Conservation (phyloP, 2,113 vertebrate genomes). For the Eidolon helvum region DNA sequence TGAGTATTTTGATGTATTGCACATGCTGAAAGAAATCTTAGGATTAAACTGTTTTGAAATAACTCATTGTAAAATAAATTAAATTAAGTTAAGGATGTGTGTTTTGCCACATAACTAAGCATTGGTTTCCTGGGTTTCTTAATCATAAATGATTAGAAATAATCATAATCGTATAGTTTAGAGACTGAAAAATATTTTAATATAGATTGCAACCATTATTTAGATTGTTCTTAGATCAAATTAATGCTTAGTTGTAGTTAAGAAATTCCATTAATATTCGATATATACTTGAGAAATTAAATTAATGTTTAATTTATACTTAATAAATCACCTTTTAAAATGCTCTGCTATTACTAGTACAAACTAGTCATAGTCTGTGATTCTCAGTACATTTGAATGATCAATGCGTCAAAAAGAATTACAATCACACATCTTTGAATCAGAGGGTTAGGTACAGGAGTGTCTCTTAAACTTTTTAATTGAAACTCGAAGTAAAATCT, state of each 20-base stretch:
- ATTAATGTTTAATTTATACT: constrained; percentile 47
- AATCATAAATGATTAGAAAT: constrained; percentile 31
- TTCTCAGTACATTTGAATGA: neutral
- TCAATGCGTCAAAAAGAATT: neutral
- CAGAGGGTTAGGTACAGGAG: neutral
- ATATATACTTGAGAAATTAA: constrained; percentile 19
- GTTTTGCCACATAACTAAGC: neutral
- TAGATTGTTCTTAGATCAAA: constrained; percentile 24
- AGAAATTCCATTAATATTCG: constrained; percentile 33
- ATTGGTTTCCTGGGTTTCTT: constrained; percentile 1
- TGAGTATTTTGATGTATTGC: neutral
- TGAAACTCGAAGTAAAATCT: constrained; percentile 2
- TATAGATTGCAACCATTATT: neutral
- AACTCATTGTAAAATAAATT: neutral
- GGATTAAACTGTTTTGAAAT: neutral
- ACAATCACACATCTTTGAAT: neutral
- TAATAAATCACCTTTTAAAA: constrained; percentile 19
- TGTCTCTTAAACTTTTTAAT: constrained; percentile 13
- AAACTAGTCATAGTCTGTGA: neutral
- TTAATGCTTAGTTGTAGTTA: constrained; percentile 28
- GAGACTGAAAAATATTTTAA: constrained; percentile 1
- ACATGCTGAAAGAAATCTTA: neutral
- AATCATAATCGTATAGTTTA: constrained; percentile 13
- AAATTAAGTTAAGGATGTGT: neutral
- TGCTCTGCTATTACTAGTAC: neutral